phyloP scores from a whole-genome alignment of 2,888 invertebrate species.

The Ethmia dodecea region DNA sequence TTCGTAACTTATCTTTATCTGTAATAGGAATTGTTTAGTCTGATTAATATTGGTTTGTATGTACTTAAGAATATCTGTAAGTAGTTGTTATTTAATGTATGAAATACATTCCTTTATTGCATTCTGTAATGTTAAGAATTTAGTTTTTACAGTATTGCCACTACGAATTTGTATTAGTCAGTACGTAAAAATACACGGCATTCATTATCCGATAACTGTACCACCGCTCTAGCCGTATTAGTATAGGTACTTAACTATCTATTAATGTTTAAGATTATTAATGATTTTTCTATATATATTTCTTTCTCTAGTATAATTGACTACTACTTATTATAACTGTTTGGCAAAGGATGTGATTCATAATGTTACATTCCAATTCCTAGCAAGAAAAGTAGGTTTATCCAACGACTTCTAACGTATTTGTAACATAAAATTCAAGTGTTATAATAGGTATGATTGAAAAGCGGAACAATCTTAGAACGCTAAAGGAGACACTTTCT shows the following conservation, averaged over 20 bases:
- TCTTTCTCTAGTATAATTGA: no score
- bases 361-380: no score
- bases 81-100: slow-evolving; percentile 37
- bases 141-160: slow-evolving; percentile 8
- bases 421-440: no score
- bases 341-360: no score
- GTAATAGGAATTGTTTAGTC: background rate
- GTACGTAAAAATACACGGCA: no score
- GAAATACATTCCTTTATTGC: slow-evolving; percentile 37
- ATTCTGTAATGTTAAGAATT: slow-evolving; percentile 7
- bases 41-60: background rate
- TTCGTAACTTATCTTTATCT: background rate
- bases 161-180: background rate
- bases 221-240: background rate
- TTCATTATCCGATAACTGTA: background rate
- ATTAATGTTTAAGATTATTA: background rate
- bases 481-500: no score
- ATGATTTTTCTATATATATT: no score
- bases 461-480: no score
- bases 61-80: slow-evolving; percentile 13
- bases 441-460: no score
- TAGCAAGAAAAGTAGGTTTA: no score
- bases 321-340: no score
- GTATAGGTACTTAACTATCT: background rate
- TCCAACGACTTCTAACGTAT: no score